Conservation (phyloP, 2,113 vertebrate genomes). For the Sakesphorus luctuosus region DNA sequence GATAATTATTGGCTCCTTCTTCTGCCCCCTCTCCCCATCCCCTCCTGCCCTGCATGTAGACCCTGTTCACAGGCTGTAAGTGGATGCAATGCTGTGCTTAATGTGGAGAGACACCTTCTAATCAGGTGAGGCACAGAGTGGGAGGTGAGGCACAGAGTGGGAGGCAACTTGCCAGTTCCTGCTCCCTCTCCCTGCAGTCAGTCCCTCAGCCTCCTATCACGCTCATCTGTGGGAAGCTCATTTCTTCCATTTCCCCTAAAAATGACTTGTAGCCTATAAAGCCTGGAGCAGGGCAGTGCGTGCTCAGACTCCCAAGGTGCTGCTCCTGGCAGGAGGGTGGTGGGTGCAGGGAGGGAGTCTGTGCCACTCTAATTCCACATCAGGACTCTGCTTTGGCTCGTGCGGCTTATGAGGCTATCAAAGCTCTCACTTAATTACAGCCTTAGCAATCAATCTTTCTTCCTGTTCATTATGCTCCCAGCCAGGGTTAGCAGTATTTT, state of each 20-base stretch:
- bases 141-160: neutral
- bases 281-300: conserved; percentile 7
- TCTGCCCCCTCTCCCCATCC: neutral
- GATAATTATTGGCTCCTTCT: conserved; percentile 2
- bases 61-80: neutral
- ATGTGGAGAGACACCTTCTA: neutral
- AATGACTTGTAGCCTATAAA: conserved; percentile 50
- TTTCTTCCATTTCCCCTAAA: conserved; percentile 37
- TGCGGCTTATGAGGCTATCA: conserved; percentile 1
- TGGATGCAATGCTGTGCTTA: neutral
- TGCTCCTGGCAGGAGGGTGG: neutral
- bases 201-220: neutral
- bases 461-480: conserved; percentile 18
- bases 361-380: neutral
- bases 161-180: neutral
- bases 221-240: neutral
- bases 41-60: neutral
- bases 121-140: neutral
- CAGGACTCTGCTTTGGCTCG: neutral
- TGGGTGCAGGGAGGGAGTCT: neutral
- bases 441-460: conserved; percentile 28
- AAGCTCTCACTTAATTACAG: conserved; percentile 44
- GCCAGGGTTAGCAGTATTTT: conserved; percentile 16
- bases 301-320: conserved; percentile 31
- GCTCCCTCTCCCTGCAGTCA: neutral